phyloP scores from a whole-genome alignment of 2,797 vertebrate species.

The Carapus acus region DNA sequence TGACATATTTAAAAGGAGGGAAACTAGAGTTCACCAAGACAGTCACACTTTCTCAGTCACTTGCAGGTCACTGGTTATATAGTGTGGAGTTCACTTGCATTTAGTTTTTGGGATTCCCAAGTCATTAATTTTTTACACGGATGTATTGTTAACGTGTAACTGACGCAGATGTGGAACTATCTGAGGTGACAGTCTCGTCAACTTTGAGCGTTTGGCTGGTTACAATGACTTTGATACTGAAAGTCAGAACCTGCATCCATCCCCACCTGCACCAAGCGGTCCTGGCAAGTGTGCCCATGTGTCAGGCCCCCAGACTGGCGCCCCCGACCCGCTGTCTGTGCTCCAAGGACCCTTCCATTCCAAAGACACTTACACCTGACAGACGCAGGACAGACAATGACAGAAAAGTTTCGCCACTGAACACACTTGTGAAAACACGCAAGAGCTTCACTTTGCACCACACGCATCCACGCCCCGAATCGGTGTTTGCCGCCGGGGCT shows the following conservation, averaged over 20 bases:
- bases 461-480: slow-evolving; percentile 44
- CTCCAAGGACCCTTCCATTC: slow-evolving; percentile 31
- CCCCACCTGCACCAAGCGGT: slow-evolving; percentile 18
- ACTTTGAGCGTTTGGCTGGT: slow-evolving; percentile 15
- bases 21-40: too few species aligned
- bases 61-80: too few species aligned
- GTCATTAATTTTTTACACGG: too few species aligned
- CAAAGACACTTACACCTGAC: slow-evolving; percentile 9
- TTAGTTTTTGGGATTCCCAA: too few species aligned
- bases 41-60: too few species aligned
- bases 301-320: slow-evolving; percentile 3
- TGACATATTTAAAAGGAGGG: too few species aligned
- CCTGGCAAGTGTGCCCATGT: slow-evolving; percentile 21
- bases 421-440: too few species aligned
- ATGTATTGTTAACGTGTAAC: too few species aligned
- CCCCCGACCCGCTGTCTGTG: slow-evolving; percentile 34
- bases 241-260: slow-evolving; percentile 38
- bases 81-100: too few species aligned
- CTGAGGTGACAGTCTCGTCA: too few species aligned
- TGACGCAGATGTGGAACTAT: too few species aligned
- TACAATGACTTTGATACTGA: slow-evolving; percentile 52
- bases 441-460: slow-evolving; percentile 6
- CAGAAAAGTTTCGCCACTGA: slow-evolving; percentile 9
- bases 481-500: slow-evolving; percentile 78
- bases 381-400: slow-evolving; percentile 1